Percentiles rank a stretch among this genome's conserved stretches.
Evolutionary conservation across 1,140 invertebrate species (phyloP).

Genomic region (Probaryconus sp.): DNA sequence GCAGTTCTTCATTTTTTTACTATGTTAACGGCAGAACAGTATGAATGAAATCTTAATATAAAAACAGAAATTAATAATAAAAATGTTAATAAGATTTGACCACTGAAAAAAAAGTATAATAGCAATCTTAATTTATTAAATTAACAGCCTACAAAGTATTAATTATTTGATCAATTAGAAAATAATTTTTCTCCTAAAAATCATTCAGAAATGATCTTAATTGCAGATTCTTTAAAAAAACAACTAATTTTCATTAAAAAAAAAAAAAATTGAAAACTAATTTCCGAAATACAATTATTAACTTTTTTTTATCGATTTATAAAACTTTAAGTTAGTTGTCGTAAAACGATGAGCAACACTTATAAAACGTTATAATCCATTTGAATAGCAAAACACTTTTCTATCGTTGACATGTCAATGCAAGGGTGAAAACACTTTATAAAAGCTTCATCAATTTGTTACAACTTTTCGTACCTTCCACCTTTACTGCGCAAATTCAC

Average conservation of each 20-base stretch:
- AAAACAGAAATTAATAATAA: conserved; percentile 8
- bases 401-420: conserved; percentile 41
- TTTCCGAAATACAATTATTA: too few relatives aligned
- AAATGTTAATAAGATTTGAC: neutral
- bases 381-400: conserved; percentile 33
- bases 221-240: too few relatives aligned
- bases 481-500: conserved; percentile 33
- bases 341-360: conserved; percentile 23
- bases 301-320: too few relatives aligned
- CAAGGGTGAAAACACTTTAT: conserved; percentile 52
- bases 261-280: too few relatives aligned
- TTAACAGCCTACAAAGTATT: too few relatives aligned
- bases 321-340: conserved; percentile 17
- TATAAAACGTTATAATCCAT: conserved; percentile 21
- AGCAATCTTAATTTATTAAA: too few relatives aligned
- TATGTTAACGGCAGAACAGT: neutral
- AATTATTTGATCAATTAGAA: too few relatives aligned
- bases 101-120: neutral
- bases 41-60: conserved; percentile 24
- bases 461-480: conserved; percentile 35
- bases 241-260: too few relatives aligned
- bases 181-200: too few relatives aligned
- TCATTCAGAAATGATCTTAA: too few relatives aligned
- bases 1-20: conserved; percentile 15
- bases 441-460: conserved; percentile 57